Evolutionary conservation across 2,888 invertebrate species (phyloP).

Genomic region (Andrena marginata): DNA sequence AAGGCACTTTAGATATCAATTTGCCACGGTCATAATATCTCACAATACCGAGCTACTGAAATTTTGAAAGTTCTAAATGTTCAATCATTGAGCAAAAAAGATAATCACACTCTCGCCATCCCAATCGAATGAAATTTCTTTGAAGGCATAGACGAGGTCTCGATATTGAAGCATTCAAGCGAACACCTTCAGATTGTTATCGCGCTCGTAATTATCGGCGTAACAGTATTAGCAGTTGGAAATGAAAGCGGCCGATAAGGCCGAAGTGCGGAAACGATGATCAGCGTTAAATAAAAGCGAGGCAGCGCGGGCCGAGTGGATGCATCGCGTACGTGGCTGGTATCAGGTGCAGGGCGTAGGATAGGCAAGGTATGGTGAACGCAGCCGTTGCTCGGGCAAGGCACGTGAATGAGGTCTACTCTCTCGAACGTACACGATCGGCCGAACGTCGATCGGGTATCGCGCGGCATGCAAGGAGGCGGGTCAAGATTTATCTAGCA

Average conservation of each 20-base stretch:
- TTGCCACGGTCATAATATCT: too few species aligned
- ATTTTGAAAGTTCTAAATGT: neutral
- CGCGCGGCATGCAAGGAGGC: slow-evolving; percentile 77
- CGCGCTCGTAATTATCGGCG: slow-evolving; percentile 47
- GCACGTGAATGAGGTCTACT: slow-evolving; percentile 72
- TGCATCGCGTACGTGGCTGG: slow-evolving; percentile 43
- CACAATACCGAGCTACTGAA: neutral
- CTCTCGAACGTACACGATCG: slow-evolving; percentile 66
- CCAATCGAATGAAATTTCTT: neutral
- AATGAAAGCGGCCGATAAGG: slow-evolving; percentile 38
- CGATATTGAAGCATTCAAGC: slow-evolving; percentile 10
- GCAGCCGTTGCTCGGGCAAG: slow-evolving; percentile 56
- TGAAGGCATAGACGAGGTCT: neutral
- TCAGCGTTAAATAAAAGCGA: slow-evolving; percentile 40
- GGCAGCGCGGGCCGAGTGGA: slow-evolving; percentile 3
- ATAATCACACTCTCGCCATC: neutral
- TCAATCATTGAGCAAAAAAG: neutral
- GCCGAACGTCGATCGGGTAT: slow-evolving; percentile 76
- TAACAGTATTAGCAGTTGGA: slow-evolving; percentile 44
- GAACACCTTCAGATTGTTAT: slow-evolving; percentile 26
- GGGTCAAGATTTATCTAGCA: slow-evolving; percentile 77
- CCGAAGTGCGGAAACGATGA: slow-evolving; percentile 56
- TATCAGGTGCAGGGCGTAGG: slow-evolving; percentile 71
- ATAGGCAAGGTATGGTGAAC: slow-evolving; percentile 56
- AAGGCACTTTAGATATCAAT: too few species aligned